These are phyloP conservation scores for Metopia argyrocephala DNA, from an alignment of 2,888 invertebrate genomes.

Conservation along the genomic window DNA sequence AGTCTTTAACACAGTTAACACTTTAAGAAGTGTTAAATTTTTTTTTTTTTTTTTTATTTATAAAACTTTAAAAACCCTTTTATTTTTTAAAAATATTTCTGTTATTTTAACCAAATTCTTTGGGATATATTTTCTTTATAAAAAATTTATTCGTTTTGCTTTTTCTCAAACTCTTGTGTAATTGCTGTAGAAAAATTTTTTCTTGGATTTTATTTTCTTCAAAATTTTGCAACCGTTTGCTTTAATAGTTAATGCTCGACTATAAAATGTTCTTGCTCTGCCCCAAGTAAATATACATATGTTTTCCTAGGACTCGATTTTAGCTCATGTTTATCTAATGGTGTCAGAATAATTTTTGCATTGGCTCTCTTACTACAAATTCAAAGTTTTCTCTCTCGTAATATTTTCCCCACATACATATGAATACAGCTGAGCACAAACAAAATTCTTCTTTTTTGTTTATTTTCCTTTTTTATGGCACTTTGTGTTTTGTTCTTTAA, in stretches of 20 bases:
- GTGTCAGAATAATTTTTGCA: slow-evolving; percentile 24
- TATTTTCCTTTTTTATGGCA: slow-evolving; percentile 22
- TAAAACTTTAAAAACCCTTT: too few species aligned
- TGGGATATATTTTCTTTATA: slow-evolving; percentile 25
- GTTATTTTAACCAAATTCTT: slow-evolving; percentile 9
- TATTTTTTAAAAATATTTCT: not conserved
- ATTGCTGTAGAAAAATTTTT: slow-evolving; percentile 62
- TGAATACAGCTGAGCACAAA: not conserved
- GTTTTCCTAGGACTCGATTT: slow-evolving; percentile 35
- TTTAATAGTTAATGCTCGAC: slow-evolving; percentile 66
- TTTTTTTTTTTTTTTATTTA: not conserved
- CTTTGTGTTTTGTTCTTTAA: slow-evolving; percentile 55
- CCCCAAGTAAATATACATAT: slow-evolving; percentile 44
- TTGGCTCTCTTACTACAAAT: not conserved
- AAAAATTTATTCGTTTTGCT: slow-evolving; percentile 25
- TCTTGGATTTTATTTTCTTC: slow-evolving; percentile 3
- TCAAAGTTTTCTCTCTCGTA: not conserved
- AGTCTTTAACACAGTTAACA: not conserved
- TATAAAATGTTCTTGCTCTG: slow-evolving; percentile 41
- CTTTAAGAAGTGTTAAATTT: not conserved
- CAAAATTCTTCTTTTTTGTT: slow-evolving; percentile 15
- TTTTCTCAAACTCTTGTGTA: slow-evolving; percentile 66
- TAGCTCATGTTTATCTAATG: slow-evolving; percentile 4
- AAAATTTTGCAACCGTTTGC: slow-evolving; percentile 57
- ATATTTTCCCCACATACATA: slow-evolving; percentile 32